Evolutionary conservation across 2,113 vertebrate genomes (phyloP).

Genomic region (Grantiella picta): DNA sequence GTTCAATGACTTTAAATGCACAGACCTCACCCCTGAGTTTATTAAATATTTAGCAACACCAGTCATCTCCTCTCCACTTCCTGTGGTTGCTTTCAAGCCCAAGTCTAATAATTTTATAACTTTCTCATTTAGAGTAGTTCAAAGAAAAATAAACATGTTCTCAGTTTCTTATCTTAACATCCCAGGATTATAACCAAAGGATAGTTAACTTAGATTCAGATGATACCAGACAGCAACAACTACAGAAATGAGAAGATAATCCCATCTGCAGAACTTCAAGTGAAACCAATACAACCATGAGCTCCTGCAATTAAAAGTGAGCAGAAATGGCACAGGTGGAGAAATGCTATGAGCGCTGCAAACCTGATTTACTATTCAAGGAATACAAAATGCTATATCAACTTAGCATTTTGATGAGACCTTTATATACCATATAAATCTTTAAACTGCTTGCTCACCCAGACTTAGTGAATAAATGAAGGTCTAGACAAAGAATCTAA

Average conservation of each 20-base stretch:
- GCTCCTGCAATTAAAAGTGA: background rate
- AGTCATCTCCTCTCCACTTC: background rate
- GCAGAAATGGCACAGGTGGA: background rate
- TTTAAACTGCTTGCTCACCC: background rate
- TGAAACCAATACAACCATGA: background rate
- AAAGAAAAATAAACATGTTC: background rate
- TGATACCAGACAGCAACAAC: background rate
- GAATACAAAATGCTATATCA: background rate
- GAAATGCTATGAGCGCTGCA: background rate
- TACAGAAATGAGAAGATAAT: background rate
- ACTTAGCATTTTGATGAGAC: slow-evolving; percentile 7
- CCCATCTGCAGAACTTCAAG: background rate
- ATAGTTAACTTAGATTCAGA: background rate
- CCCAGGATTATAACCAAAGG: background rate
- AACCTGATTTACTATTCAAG: background rate
- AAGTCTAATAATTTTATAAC: background rate
- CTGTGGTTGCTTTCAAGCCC: background rate
- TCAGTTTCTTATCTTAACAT: background rate
- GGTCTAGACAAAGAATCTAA: background rate
- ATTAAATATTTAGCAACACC: background rate
- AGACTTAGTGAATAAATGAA: background rate
- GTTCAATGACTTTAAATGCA: background rate
- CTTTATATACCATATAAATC: background rate
- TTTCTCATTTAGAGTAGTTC: background rate
- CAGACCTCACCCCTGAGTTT: background rate